Conservation (phyloP, 2,888 invertebrate genomes). For the Aphodius sticticus region DNA sequence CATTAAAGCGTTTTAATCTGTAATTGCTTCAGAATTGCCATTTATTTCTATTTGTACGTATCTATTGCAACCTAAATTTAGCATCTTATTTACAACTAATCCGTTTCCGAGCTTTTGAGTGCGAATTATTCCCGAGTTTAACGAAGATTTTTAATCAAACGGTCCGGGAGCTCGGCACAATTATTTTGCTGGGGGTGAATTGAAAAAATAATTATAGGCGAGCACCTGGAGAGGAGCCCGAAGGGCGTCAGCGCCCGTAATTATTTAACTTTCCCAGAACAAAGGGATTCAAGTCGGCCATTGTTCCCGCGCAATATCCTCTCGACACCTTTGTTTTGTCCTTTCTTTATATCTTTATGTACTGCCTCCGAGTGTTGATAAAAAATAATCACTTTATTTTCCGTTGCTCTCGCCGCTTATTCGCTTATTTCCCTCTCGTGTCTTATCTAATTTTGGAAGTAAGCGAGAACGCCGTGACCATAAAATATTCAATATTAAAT, state of each 20-base stretch:
- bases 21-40: too few species aligned
- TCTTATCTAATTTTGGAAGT: too few species aligned
- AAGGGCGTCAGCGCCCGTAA: background rate
- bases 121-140: background rate
- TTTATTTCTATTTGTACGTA: background rate
- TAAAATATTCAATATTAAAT: too few species aligned
- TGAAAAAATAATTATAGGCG: slow-evolving; percentile 4
- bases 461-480: too few species aligned
- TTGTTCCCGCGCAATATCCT: slow-evolving; percentile 4
- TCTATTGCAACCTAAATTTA: background rate
- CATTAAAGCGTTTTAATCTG: too few species aligned
- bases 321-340: slow-evolving; percentile 4
- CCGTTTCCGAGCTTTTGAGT: background rate
- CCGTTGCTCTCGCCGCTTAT: background rate
- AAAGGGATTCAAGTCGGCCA: background rate
- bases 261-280: slow-evolving; percentile 4
- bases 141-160: slow-evolving; percentile 4
- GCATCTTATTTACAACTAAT: background rate
- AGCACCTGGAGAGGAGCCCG: background rate
- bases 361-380: background rate
- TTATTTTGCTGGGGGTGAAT: background rate
- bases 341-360: background rate
- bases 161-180: background rate
- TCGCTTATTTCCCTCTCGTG: too few species aligned
- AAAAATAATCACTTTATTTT: background rate